A percentile compares a stretch with the other conserved stretches of the same genome.
Evolutionary conservation across 1,140 invertebrate species (phyloP).

Genomic region (Nomia melanderi): DNA sequence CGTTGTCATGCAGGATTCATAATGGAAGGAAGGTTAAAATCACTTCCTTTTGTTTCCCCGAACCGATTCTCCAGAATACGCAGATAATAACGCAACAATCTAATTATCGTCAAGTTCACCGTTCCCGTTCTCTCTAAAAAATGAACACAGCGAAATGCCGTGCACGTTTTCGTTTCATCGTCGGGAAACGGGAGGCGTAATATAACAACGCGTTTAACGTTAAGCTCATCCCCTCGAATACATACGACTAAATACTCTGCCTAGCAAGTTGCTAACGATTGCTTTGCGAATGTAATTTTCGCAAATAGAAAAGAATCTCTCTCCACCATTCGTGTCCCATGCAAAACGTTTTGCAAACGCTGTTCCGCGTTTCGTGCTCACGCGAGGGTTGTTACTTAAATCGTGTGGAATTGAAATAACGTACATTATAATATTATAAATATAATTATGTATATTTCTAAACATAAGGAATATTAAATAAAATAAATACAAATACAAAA

Average conservation of each 20-base stretch:
- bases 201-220: constrained; percentile 19
- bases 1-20: neutral
- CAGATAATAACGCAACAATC: constrained; percentile 5
- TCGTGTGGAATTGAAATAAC: no score
- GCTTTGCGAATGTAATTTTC: neutral
- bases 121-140: neutral
- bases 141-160: neutral
- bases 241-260: constrained; percentile 3
- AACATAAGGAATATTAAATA: no score
- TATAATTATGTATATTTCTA: no score
- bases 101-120: constrained; percentile 28
- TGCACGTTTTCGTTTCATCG: neutral
- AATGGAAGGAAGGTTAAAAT: neutral
- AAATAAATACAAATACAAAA: no score
- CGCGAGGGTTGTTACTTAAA: no score
- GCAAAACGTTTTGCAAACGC: neutral
- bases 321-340: no score
- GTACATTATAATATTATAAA: no score
- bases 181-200: constrained; percentile 1
- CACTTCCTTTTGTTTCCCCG: neutral
- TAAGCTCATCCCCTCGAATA: neutral
- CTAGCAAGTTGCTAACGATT: neutral
- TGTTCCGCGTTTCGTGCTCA: neutral
- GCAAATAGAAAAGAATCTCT: neutral
- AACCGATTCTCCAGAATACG: neutral